Percentiles rank a stretch among this genome's conserved stretches.
These are phyloP conservation scores for Oikopleura vanhoeffeni DNA, from an alignment of 23 tunicate genomes.

Conservation along the genomic window DNA sequence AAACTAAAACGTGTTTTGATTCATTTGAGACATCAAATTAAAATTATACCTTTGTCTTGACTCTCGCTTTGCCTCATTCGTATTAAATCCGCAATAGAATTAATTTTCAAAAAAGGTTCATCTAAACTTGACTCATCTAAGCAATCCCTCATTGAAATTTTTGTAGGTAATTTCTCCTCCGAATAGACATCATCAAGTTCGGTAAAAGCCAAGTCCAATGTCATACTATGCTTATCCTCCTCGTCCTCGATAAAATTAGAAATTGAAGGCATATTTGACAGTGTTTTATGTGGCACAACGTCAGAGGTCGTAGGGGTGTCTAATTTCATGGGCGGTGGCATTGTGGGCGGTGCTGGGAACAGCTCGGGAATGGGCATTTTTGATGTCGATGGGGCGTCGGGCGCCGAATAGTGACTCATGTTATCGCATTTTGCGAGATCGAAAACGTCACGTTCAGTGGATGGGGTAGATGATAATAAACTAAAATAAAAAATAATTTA, in stretches of 20 bases:
- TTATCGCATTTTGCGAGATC: not conserved
- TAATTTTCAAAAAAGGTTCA: not conserved
- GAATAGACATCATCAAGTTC: not conserved
- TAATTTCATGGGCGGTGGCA: not conserved
- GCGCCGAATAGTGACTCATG: not conserved
- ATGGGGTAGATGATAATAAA: not conserved
- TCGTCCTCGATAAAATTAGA: not conserved
- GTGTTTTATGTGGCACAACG: not conserved
- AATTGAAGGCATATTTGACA: not conserved
- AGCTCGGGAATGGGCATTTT: not conserved
- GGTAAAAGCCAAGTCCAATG: not conserved
- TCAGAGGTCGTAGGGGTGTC: not conserved
- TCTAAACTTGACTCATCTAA: not conserved
- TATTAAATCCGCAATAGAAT: not conserved
- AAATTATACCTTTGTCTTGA: too few relatives aligned
- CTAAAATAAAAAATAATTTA: too few relatives aligned
- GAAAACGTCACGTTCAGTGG: constrained; percentile 2
- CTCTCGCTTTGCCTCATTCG: not conserved
- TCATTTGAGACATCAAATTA: too few relatives aligned
- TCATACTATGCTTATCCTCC: not conserved
- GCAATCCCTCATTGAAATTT: constrained; percentile 2
- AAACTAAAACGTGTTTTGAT: too few relatives aligned
- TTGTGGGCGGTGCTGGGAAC: not conserved
- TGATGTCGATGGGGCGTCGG: not conserved
- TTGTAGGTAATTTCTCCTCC: not conserved